phyloP scores from a whole-genome alignment of 2,113 vertebrate genomes.

The Xenopus tropicalis region DNA sequence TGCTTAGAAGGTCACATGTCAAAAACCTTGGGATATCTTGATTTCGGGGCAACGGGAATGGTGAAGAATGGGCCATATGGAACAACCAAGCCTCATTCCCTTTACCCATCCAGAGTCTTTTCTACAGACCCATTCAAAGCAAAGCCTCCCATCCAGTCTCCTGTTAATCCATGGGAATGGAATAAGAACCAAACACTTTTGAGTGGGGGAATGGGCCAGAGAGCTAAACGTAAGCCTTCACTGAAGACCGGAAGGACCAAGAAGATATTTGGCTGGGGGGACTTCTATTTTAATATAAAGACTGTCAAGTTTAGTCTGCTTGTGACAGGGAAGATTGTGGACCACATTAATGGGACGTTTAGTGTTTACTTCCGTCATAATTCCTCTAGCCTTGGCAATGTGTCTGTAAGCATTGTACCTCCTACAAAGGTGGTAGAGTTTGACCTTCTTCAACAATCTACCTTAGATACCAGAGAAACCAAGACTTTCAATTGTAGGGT shows the following conservation, averaged over 20 bases:
- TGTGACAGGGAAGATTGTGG: slow-evolving; percentile 93
- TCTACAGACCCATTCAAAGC: slow-evolving; percentile 66
- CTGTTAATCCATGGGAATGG: slow-evolving; percentile 70
- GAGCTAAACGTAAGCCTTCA: slow-evolving; percentile 79
- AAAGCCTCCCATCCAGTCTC: slow-evolving; percentile 64
- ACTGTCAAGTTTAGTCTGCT: slow-evolving; percentile 88
- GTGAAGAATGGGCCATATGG: slow-evolving; percentile 71
- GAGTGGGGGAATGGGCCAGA: slow-evolving; percentile 68
- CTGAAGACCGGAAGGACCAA: slow-evolving; percentile 85
- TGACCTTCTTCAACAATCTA: slow-evolving; percentile 69
- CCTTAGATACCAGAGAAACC: slow-evolving; percentile 77
- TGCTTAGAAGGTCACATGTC: slow-evolving; percentile 73
- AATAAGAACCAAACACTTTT: slow-evolving; percentile 69
- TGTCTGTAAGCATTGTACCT: slow-evolving; percentile 84
- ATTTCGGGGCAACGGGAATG: slow-evolving; percentile 67
- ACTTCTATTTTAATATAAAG: slow-evolving; percentile 95
- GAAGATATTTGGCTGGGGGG: slow-evolving; percentile 97
- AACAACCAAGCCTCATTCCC: slow-evolving; percentile 62
- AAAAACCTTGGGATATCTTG: slow-evolving; percentile 76
- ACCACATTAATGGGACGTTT: slow-evolving; percentile 96
- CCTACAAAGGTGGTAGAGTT: slow-evolving; percentile 45
- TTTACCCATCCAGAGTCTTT: slow-evolving; percentile 66
- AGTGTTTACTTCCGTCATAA: slow-evolving; percentile 90
- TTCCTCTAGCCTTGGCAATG: slow-evolving; percentile 86
- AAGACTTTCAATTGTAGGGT: slow-evolving; percentile 93